These are phyloP conservation scores for Laupala kohalensis DNA, from an alignment of 1,140 invertebrate genomes.

Conservation along the genomic window DNA sequence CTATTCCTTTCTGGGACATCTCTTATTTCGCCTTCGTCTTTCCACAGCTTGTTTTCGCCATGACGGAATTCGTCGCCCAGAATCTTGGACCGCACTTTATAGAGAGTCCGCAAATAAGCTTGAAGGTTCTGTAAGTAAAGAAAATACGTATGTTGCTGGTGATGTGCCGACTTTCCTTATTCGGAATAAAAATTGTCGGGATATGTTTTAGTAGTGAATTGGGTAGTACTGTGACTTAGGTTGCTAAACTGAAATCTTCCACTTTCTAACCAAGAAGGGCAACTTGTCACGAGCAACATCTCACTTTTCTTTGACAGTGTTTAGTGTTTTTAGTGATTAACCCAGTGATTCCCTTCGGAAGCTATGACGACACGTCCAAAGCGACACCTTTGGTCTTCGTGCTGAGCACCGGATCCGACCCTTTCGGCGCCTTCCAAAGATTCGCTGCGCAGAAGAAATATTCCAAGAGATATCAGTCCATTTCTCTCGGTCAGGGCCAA, in stretches of 20 bases:
- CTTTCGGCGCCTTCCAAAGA: constrained; percentile 62
- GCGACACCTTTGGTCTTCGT: constrained; percentile 74
- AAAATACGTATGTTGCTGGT: neutral
- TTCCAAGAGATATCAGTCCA: constrained; percentile 59
- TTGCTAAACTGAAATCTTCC: too few relatives aligned
- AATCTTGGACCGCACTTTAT: constrained; percentile 66
- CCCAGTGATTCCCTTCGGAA: constrained; percentile 21
- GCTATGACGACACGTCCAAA: constrained; percentile 56
- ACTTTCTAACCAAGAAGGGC: too few relatives aligned
- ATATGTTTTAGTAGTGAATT: too few relatives aligned
- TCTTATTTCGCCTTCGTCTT: constrained; percentile 6
- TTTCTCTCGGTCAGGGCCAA: constrained; percentile 85
- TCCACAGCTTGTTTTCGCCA: constrained; percentile 50
- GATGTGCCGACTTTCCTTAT: too few relatives aligned
- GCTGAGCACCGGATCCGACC: constrained; percentile 82
- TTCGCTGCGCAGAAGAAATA: constrained; percentile 70
- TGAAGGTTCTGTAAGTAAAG: constrained; percentile 51
- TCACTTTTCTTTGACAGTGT: too few relatives aligned
- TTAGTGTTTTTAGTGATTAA: neutral
- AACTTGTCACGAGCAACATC: too few relatives aligned
- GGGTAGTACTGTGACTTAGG: too few relatives aligned
- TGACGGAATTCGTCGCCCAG: constrained; percentile 60
- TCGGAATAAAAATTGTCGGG: too few relatives aligned
- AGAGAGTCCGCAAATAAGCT: constrained; percentile 53
- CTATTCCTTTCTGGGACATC: too few relatives aligned